Evolutionary conservation across 2,113 vertebrate species (phyloP).

Genomic region (Sapajus apella): DNA sequence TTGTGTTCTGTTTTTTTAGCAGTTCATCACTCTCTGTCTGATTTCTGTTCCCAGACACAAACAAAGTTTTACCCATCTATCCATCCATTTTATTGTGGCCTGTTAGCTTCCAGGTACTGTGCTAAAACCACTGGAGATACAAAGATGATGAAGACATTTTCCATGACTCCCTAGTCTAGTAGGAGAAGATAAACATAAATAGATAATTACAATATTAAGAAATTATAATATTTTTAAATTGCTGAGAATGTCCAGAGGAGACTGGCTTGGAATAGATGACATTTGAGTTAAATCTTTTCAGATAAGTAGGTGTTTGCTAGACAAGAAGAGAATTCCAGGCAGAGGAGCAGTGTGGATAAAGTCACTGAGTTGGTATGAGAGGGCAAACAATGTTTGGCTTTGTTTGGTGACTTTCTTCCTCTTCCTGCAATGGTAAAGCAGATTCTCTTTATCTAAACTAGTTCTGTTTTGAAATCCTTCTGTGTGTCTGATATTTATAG

Average conservation of each 20-base stretch:
- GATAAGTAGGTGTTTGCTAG: background rate
- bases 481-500: background rate
- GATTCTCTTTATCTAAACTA: background rate
- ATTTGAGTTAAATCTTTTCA: conserved; percentile 37
- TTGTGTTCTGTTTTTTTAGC: conserved; percentile 69
- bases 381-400: background rate
- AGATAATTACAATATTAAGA: conserved; percentile 20
- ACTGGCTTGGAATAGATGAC: background rate
- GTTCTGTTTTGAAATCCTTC: conserved; percentile 39
- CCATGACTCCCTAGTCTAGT: background rate
- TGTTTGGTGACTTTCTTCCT: background rate
- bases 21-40: conserved; percentile 77
- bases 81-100: conserved; percentile 57
- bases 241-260: conserved; percentile 12
- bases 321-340: background rate
- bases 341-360: background rate
- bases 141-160: conserved; percentile 32
- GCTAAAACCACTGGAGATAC: background rate
- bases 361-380: background rate
- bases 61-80: conserved; percentile 60
- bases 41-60: conserved; percentile 74
- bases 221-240: conserved; percentile 30
- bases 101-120: conserved; percentile 41
- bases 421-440: background rate
- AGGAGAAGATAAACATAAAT: conserved; percentile 20